Evolutionary conservation across 1,140 invertebrate genomes (phyloP), one percentile per base, ranked within the genome.

Genomic region (Harlomillsia oculata): DNA sequence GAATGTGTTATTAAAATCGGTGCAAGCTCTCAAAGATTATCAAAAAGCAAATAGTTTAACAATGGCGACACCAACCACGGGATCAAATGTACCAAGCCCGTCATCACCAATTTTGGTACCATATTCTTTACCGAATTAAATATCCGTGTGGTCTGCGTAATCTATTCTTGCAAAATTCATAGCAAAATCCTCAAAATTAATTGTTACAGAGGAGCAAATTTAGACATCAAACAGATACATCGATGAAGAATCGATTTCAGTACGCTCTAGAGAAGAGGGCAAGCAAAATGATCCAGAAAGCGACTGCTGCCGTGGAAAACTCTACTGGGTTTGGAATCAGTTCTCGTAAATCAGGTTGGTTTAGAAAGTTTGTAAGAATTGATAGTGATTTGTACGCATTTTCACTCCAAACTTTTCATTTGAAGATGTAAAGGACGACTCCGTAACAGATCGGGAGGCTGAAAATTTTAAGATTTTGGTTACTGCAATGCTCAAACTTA

Each of bases 381-480:
- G n/a, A n/a, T n/a, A n/a, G n/a, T n/a, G n/a, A n/a, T n/a, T n/a
- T n/a, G n/a, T n/a, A n/a, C n/a, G n/a, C n/a, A n/a, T n/a, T n/a
- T n/a, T n/a, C n/a, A n/a, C n/a, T n/a, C n/a, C n/a, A n/a, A n/a
- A n/a, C n/a, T n/a, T n/a, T n/a, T n/a, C n/a, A 72, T 43, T 62
- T 30, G 55, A 67, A 65, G 75, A 77, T 58, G 73, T 69, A 21
- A 74, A 74, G 4, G 82, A 83, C 62, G 81, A 83, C 66, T 66
- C 75, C 5, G 78, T 82, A 29, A 84, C 83, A 49, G 87, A 89
- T 70, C 81, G 84, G 68, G 89, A 93, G 71, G 83, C 89, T 75
- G 87, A 91, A 66, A 82, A 87, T 67, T 92, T 90, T 72, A 72
- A 92, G 51, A 79, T 85, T n/a, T 79, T 86, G 63, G 80, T 93